A percentile compares a stretch with the other conserved stretches of the same genome.
Evolutionary conservation across 2,888 invertebrate species (phyloP).

Genomic region (Chymomyza fuscimana): DNA sequence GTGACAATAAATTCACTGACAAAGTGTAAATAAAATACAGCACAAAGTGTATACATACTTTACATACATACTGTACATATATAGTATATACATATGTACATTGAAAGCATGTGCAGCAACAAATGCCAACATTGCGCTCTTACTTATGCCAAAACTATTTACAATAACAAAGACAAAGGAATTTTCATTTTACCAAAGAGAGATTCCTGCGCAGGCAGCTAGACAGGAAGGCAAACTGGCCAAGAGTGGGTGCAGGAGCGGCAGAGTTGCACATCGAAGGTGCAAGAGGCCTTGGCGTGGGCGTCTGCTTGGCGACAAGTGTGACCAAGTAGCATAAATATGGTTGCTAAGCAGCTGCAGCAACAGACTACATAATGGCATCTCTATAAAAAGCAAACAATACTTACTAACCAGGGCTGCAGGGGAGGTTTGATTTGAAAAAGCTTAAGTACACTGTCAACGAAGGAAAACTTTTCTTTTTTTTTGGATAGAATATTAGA

Average conservation of each 20-base stretch:
- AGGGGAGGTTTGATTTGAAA: too few species aligned
- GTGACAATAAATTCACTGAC: slow-evolving; percentile 62
- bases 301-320: slow-evolving; percentile 29
- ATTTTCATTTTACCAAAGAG: slow-evolving; percentile 67
- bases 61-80: slow-evolving; percentile 1
- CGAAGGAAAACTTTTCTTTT: too few species aligned
- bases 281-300: slow-evolving; percentile 3
- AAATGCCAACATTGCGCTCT: slow-evolving; percentile 33
- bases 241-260: slow-evolving; percentile 33
- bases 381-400: slow-evolving; percentile 56
- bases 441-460: too few species aligned
- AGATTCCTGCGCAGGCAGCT: slow-evolving; percentile 39
- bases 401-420: slow-evolving; percentile 36
- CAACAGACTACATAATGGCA: slow-evolving; percentile 32
- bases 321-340: slow-evolving; percentile 64
- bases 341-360: slow-evolving; percentile 65
- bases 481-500: too few species aligned
- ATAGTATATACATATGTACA: not conserved
- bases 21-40: slow-evolving; percentile 4
- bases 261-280: slow-evolving; percentile 4
- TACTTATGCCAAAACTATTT: slow-evolving; percentile 43
- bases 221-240: slow-evolving; percentile 32
- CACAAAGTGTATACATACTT: not conserved
- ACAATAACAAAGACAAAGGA: slow-evolving; percentile 44
- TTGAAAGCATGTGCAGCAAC: slow-evolving; percentile 49